These are phyloP conservation scores for Pelosia muscerda DNA, from an alignment of 2,888 invertebrate species.

Conservation along the genomic window DNA sequence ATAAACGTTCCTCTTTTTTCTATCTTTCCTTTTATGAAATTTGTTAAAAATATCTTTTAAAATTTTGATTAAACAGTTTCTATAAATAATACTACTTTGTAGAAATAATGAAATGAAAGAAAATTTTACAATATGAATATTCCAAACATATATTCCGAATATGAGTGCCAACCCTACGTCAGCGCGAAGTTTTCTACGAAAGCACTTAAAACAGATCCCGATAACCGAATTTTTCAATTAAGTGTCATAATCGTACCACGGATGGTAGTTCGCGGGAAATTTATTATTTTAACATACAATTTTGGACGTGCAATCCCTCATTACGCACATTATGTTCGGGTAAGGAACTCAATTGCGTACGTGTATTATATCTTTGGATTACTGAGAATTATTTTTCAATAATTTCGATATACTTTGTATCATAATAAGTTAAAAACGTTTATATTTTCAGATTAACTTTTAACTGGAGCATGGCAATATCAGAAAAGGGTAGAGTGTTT, in stretches of 20 bases:
- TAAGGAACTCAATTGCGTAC: slow-evolving; percentile 50
- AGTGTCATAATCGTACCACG: slow-evolving; percentile 80
- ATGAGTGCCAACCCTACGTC: slow-evolving; percentile 61
- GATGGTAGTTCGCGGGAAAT: slow-evolving; percentile 69
- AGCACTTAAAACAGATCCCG: slow-evolving; percentile 76
- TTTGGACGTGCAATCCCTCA: slow-evolving; percentile 69
- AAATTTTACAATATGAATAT: neutral
- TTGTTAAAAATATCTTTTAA: too few relatives aligned
- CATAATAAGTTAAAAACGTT: slow-evolving; percentile 14
- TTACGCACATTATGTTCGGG: slow-evolving; percentile 67
- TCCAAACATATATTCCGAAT: neutral
- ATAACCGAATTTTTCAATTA: slow-evolving; percentile 84
- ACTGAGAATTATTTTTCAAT: slow-evolving; percentile 39
- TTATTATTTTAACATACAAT: slow-evolving; percentile 78
- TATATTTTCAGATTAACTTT: neutral
- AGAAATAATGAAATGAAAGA: neutral
- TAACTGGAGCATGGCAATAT: neutral
- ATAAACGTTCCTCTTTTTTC: too few relatives aligned
- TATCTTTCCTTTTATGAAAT: too few relatives aligned
- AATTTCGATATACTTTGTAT: slow-evolving; percentile 31
- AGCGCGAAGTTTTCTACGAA: slow-evolving; percentile 74
- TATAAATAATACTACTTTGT: too few relatives aligned
- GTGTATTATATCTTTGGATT: slow-evolving; percentile 49
- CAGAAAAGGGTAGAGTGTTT: too few relatives aligned
- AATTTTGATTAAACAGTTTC: too few relatives aligned